Percentiles rank a stretch among this genome's conserved stretches.
These are phyloP conservation scores for Ornithoptera alexandrae DNA, from an alignment of 2,888 invertebrate genomes.

Conservation along the genomic window DNA sequence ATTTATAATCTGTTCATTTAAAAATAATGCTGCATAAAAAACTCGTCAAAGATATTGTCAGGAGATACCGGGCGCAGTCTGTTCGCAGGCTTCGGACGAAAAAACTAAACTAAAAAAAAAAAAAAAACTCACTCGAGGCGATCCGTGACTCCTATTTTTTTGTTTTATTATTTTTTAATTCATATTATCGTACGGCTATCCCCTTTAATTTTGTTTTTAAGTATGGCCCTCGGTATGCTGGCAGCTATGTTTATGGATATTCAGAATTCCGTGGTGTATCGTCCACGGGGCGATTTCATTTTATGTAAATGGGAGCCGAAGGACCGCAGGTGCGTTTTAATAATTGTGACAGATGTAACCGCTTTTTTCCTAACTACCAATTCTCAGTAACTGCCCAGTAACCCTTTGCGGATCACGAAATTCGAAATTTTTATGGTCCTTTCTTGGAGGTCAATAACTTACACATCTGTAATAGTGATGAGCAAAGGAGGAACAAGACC, in stretches of 20 bases:
- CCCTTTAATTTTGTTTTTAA: conserved; percentile 81
- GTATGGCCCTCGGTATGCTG: conserved; percentile 78
- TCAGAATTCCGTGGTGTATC: conserved; percentile 74
- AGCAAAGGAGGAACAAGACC: no score
- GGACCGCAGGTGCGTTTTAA: conserved; percentile 49
- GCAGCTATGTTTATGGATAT: conserved; percentile 78
- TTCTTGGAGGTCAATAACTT: conserved; percentile 23
- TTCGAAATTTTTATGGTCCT: conserved; percentile 24
- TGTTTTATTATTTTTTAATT: conserved; percentile 79
- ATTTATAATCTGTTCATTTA: conserved; percentile 80
- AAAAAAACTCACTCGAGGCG: conserved; percentile 76
- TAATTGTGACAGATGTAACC: conserved; percentile 70
- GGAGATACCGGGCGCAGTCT: conserved; percentile 68
- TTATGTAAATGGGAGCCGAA: conserved; percentile 67
- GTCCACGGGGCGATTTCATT: conserved; percentile 67
- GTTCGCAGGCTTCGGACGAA: conserved; percentile 74
- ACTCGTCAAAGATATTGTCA: conserved; percentile 80
- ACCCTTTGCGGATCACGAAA: conserved; percentile 30
- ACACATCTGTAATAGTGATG: no score
- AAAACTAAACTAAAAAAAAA: conserved; percentile 48
- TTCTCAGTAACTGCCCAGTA: conserved; percentile 28
- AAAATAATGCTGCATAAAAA: conserved; percentile 78
- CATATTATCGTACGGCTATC: conserved; percentile 80
- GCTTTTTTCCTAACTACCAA: conserved; percentile 31
- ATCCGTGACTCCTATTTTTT: conserved; percentile 79